Conservation (phyloP, 1,140 invertebrate genomes). For the Sarcophaga bullata region DNA sequence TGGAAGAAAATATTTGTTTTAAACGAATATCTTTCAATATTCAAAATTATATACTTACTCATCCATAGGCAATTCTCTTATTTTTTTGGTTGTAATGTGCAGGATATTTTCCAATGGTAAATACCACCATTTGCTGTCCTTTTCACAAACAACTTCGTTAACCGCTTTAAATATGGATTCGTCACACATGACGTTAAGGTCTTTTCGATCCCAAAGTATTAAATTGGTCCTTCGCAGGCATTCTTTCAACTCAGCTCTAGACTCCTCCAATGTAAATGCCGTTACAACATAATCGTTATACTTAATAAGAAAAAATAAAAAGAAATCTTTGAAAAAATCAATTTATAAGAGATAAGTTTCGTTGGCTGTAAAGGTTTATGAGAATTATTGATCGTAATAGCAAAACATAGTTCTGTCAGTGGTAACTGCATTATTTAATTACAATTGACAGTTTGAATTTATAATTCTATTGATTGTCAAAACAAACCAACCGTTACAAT, state of each 20-base stretch:
- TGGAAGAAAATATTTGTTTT: background rate
- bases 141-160: constrained; percentile 1
- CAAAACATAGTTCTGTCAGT: no score
- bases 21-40: background rate
- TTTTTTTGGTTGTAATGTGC: constrained; percentile 9
- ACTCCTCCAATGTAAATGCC: background rate
- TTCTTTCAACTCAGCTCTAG: background rate
- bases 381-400: no score
- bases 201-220: background rate
- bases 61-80: constrained; percentile 22
- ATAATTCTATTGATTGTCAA: no score
- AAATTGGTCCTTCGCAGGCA: background rate
- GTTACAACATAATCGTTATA: background rate
- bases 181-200: constrained; percentile 7
- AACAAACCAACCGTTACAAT: no score
- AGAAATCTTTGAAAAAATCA: no score
- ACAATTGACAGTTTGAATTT: no score
- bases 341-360: no score
- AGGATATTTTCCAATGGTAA: background rate
- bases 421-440: no score
- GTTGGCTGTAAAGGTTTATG: no score
- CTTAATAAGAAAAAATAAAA: background rate
- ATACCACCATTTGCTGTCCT: background rate
- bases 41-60: background rate
- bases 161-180: background rate